Conservation (phyloP, 2,888 invertebrate species). For the Zootermopsis nevadensis region DNA sequence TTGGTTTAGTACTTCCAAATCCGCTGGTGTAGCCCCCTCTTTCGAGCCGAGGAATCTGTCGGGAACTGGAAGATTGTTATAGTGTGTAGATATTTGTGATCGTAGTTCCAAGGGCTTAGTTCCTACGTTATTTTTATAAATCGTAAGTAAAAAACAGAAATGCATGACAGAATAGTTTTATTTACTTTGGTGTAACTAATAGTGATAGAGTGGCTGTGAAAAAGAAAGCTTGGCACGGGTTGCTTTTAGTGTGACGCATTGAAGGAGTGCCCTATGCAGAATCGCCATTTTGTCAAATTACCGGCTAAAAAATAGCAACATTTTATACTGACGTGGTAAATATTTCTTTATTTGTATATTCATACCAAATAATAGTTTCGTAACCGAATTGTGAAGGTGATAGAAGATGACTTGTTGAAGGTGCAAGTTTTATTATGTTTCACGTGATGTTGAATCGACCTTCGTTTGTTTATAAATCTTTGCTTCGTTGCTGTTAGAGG, state of each 20-base stretch:
- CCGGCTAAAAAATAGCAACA: constrained; percentile 45
- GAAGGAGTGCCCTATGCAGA: constrained; percentile 71
- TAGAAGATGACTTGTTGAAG: neutral
- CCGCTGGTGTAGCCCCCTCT: constrained; percentile 50
- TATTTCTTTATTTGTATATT: neutral
- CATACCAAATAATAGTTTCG: too few relatives aligned
- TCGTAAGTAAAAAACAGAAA: constrained; percentile 50
- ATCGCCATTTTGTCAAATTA: constrained; percentile 59
- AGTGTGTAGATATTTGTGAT: constrained; percentile 54
- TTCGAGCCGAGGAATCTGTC: constrained; percentile 52
- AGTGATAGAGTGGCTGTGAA: neutral
- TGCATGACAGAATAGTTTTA: neutral
- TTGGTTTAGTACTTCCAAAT: constrained; percentile 1
- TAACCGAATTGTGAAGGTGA: neutral
- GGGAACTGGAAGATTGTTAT: constrained; percentile 52
- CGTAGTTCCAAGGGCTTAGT: constrained; percentile 53
- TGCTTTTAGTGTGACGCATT: constrained; percentile 68
- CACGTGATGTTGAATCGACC: constrained; percentile 45
- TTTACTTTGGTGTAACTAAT: neutral
- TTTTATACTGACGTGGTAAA: constrained; percentile 6
- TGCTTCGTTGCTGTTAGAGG: neutral
- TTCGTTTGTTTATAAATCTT: constrained; percentile 37
- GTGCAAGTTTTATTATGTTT: neutral
- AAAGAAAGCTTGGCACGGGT: neutral
- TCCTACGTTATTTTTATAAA: constrained; percentile 54